Percentiles rank a stretch among this genome's conserved stretches.
These are phyloP conservation scores for Drosophila greeni DNA, from an alignment of 2,888 invertebrate species.

Conservation along the genomic window DNA sequence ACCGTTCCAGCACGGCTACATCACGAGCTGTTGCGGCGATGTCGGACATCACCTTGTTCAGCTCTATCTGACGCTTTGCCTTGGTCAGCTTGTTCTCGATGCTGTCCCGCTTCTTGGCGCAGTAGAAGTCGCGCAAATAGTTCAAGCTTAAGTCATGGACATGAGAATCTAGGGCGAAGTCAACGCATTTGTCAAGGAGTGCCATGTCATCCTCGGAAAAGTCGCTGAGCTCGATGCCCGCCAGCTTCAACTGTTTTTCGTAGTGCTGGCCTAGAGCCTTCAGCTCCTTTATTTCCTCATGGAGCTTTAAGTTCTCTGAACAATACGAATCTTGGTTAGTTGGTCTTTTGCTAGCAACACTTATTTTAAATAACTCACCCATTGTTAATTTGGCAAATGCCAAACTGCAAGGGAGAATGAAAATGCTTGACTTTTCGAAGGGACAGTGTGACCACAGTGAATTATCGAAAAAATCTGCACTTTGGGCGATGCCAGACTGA, in stretches of 20 bases:
- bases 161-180: background rate
- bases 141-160: slow-evolving; percentile 3
- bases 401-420: background rate
- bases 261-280: slow-evolving; percentile 66
- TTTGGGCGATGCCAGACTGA: background rate
- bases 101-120: slow-evolving; percentile 3
- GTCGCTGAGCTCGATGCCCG: slow-evolving; percentile 27
- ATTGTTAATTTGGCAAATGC: slow-evolving; percentile 17
- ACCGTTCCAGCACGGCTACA: slow-evolving; percentile 9
- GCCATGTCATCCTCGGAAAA: slow-evolving; percentile 50
- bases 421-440: background rate
- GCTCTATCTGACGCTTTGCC: background rate
- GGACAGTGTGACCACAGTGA: slow-evolving; percentile 3
- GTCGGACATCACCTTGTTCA: background rate
- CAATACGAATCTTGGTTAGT: too few species aligned
- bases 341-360: background rate
- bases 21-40: background rate
- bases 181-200: slow-evolving; percentile 32
- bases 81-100: slow-evolving; percentile 13
- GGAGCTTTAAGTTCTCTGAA: slow-evolving; percentile 60
- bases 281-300: slow-evolving; percentile 54
- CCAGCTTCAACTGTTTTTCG: slow-evolving; percentile 68
- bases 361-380: slow-evolving; percentile 33
- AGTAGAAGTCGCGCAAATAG: slow-evolving; percentile 6
- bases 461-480: background rate